Evolutionary conservation across 2,888 invertebrate species (phyloP).

Genomic region (Eupithecia exiguata): DNA sequence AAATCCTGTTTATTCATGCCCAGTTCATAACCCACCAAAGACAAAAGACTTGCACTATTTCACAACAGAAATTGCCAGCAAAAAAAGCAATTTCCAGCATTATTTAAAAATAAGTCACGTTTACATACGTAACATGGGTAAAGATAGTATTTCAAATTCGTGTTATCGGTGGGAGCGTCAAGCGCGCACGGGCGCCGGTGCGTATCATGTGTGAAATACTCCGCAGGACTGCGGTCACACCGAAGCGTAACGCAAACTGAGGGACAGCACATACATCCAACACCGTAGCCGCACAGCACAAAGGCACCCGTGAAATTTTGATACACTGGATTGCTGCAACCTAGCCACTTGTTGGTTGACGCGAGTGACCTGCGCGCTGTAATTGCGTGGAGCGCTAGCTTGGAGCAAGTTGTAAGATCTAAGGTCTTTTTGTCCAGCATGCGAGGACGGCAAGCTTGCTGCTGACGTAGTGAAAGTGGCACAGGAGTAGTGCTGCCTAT

Average conservation of each 20-base stretch:
- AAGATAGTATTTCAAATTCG: slow-evolving; percentile 50
- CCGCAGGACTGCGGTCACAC: slow-evolving; percentile 44
- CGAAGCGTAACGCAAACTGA: slow-evolving; percentile 27
- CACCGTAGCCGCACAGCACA: too few species aligned
- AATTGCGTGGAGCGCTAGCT: too few species aligned
- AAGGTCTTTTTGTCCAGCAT: too few species aligned
- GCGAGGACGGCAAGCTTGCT: too few species aligned
- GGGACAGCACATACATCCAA: not conserved
- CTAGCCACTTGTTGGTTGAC: too few species aligned
- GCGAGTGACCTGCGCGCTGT: too few species aligned
- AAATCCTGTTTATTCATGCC: not conserved
- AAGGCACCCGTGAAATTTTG: too few species aligned
- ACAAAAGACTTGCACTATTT: slow-evolving; percentile 9
- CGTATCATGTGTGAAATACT: slow-evolving; percentile 59
- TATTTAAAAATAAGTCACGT: slow-evolving; percentile 44
- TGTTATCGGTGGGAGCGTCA: slow-evolving; percentile 48
- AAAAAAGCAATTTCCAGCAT: slow-evolving; percentile 20
- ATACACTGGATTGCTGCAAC: too few species aligned
- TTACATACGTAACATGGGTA: slow-evolving; percentile 44
- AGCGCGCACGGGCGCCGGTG: slow-evolving; percentile 47
- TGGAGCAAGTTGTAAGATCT: too few species aligned
- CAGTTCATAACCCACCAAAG: not conserved
- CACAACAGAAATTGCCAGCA: not conserved
- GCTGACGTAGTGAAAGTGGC: too few species aligned
- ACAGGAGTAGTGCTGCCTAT: too few species aligned